Conservation (phyloP, 2,113 vertebrate species). For the Cephalopterus ornatus region DNA sequence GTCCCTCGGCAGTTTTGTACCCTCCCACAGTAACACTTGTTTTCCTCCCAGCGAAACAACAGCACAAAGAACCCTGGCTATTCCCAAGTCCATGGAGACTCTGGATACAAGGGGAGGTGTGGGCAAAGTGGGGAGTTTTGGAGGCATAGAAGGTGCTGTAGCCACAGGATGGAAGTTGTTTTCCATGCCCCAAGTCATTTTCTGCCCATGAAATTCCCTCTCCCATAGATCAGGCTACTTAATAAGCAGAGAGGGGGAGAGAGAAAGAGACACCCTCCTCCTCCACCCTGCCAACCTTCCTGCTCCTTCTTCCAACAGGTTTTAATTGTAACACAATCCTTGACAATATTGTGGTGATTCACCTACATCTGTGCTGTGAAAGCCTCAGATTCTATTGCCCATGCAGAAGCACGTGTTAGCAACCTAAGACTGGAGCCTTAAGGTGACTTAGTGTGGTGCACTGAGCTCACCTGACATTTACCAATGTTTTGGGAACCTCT, state of each 20-base stretch:
- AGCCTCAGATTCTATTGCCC: not conserved
- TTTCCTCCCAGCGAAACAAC: not conserved
- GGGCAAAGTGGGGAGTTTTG: not conserved
- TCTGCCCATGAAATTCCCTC: not conserved
- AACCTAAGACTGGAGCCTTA: not conserved
- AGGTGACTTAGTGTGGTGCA: not conserved
- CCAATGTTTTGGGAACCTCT: not conserved
- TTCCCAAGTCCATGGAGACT: not conserved
- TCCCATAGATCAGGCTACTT: not conserved
- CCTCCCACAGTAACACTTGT: not conserved
- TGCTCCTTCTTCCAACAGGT: not conserved
- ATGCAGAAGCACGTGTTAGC: not conserved
- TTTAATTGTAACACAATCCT: not conserved
- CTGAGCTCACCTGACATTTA: not conserved
- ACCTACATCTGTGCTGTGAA: not conserved
- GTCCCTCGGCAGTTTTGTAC: not conserved
- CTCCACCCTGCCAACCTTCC: not conserved
- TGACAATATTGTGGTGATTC: not conserved
- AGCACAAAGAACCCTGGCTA: not conserved
- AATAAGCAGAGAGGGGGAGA: not conserved
- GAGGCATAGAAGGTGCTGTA: not conserved
- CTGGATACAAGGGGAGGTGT: not conserved
- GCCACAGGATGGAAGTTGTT: rapidly evolving
- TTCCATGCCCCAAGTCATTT: not conserved
- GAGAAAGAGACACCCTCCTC: not conserved